A percentile compares a stretch with the other conserved stretches of the same genome.
These are phyloP conservation scores for Drosophila neutralis DNA, from an alignment of 2,888 invertebrate genomes.

Conservation along the genomic window DNA sequence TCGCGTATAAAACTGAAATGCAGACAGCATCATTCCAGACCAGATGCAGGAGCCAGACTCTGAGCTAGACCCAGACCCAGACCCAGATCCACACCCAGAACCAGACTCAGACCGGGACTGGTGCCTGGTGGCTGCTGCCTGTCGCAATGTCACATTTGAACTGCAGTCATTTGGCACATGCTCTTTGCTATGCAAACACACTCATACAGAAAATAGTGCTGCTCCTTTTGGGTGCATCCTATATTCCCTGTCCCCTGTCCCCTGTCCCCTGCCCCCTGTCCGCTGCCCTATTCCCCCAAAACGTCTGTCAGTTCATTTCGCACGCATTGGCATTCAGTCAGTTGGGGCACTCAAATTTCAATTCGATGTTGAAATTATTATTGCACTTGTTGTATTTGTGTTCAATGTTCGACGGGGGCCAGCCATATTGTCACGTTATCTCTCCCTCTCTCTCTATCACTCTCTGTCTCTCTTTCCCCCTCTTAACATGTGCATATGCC, in stretches of 20 bases:
- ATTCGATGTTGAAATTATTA: conserved; percentile 75
- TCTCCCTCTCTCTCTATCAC: background rate
- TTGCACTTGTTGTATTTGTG: conserved; percentile 69
- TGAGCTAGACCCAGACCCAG: background rate
- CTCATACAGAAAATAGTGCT: conserved; percentile 14
- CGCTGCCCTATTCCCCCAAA: conserved; percentile 2
- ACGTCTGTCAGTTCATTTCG: conserved; percentile 46
- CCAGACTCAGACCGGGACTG: conserved; percentile 1
- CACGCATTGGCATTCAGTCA: conserved; percentile 68
- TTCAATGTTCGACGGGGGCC: conserved; percentile 22
- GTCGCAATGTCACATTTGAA: conserved; percentile 71
- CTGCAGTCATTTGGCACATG: conserved; percentile 73
- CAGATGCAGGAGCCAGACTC: conserved; percentile 1
- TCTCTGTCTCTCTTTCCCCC: background rate
- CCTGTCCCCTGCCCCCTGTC: background rate
- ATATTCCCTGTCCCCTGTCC: conserved; percentile 1
- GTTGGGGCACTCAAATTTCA: conserved; percentile 67
- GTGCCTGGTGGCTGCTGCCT: conserved; percentile 16
- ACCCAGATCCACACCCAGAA: background rate
- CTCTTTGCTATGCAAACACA: conserved; percentile 51
- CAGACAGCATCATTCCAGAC: conserved; percentile 37
- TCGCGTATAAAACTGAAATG: conserved; percentile 75
- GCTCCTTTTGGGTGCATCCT: conserved; percentile 6
- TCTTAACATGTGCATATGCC: background rate
- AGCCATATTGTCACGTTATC: conserved; percentile 49